These are phyloP conservation scores for Esperia sulphurella DNA, from an alignment of 2,888 invertebrate species.

Conservation along the genomic window DNA sequence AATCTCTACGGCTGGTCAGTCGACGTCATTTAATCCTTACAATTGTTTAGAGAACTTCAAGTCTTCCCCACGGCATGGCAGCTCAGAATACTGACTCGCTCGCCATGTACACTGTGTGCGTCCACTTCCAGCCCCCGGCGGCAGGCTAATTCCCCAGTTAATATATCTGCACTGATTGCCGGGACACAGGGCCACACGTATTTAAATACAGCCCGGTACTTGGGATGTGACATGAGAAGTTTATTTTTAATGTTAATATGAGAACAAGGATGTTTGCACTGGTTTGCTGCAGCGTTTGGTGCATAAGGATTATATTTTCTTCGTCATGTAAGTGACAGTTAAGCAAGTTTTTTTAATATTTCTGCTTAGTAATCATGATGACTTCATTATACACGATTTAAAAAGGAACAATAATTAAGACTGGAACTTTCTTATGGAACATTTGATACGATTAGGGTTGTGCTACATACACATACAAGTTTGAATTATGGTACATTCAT, in stretches of 20 bases:
- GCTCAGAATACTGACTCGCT: background rate
- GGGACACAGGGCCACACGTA: slow-evolving; percentile 48
- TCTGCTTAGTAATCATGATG: too few species aligned
- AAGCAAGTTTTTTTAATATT: too few species aligned
- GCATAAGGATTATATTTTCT: too few species aligned
- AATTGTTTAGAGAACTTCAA: background rate
- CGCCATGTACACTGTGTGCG: background rate
- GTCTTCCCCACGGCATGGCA: too few species aligned
- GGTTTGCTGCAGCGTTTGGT: background rate
- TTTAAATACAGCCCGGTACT: slow-evolving; percentile 50
- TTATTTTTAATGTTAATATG: slow-evolving; percentile 34
- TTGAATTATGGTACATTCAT: too few species aligned
- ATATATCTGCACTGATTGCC: slow-evolving; percentile 70
- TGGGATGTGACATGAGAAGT: slow-evolving; percentile 35
- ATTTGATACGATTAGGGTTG: too few species aligned
- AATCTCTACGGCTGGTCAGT: background rate
- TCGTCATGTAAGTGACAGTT: background rate
- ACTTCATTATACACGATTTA: too few species aligned
- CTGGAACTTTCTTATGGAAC: too few species aligned
- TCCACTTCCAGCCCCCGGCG: slow-evolving; percentile 36
- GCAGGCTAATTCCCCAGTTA: slow-evolving; percentile 62
- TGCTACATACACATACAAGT: too few species aligned
- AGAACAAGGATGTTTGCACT: background rate
- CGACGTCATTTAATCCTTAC: background rate
- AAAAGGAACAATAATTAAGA: too few species aligned